Evolutionary conservation across 2,113 vertebrate species (phyloP).

Genomic region (Peucedramus taeniatus): DNA sequence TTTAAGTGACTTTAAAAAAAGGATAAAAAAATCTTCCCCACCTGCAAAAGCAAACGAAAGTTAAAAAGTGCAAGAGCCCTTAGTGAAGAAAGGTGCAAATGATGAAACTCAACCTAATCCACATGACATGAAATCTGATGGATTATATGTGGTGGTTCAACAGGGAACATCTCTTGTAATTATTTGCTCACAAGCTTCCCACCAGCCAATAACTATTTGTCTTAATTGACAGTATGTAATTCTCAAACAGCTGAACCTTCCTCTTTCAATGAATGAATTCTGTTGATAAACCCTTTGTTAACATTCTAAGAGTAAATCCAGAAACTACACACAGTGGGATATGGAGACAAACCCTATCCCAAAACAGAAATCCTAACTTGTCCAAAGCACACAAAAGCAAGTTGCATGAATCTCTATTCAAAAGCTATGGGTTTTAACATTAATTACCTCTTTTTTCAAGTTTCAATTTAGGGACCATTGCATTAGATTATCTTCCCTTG

Average conservation of each 20-base stretch:
- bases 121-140: background rate
- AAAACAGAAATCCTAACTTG: background rate
- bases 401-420: background rate
- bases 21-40: background rate
- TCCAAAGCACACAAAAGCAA: background rate
- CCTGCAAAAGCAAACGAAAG: background rate
- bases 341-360: background rate
- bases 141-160: background rate
- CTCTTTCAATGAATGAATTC: background rate
- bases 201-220: background rate
- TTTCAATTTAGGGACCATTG: background rate
- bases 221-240: background rate
- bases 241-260: background rate
- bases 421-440: background rate
- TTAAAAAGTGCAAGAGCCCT: background rate
- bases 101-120: background rate
- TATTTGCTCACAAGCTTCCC: background rate
- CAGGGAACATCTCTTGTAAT: background rate
- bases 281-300: background rate
- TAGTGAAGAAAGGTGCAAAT: background rate
- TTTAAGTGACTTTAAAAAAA: background rate
- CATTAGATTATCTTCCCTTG: background rate
- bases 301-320: background rate
- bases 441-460: background rate
- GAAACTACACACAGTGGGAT: background rate